Percentiles rank a stretch among this genome's conserved stretches.
These are phyloP conservation scores for Brachionus asplanchnoidis DNA, from an alignment of 1,140 invertebrate species.

Conservation along the genomic window DNA sequence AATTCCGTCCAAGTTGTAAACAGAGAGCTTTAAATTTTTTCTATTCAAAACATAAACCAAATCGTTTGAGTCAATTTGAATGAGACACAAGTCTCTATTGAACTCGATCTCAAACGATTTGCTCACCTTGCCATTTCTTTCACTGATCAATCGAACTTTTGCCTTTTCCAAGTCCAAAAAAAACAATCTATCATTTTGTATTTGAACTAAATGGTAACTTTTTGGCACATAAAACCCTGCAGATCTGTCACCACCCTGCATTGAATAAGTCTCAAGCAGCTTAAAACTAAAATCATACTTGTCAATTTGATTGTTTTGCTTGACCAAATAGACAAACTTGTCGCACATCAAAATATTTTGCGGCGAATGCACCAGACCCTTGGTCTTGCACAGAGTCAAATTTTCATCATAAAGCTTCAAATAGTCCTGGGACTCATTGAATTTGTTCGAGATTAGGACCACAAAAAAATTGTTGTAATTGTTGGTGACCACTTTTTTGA, in stretches of 20 bases:
- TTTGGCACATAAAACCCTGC: background rate
- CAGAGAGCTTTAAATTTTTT: background rate
- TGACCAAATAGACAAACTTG: background rate
- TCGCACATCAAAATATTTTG: background rate
- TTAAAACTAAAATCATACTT: background rate
- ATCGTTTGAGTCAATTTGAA: constrained; percentile 29
- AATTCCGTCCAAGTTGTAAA: constrained; percentile 14
- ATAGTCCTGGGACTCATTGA: background rate
- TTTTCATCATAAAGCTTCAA: constrained; percentile 28
- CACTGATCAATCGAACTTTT: background rate
- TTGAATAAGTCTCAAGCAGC: background rate
- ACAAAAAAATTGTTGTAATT: background rate
- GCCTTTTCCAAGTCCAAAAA: background rate
- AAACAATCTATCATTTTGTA: constrained; percentile 21
- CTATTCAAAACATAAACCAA: constrained; percentile 8
- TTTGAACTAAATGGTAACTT: background rate
- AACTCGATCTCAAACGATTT: constrained; percentile 16
- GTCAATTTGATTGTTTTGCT: background rate
- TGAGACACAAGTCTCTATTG: background rate
- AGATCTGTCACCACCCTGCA: background rate
- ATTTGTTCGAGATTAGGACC: background rate
- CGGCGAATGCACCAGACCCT: background rate
- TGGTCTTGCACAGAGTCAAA: background rate
- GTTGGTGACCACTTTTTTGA: constrained; percentile 1
- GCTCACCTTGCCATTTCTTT: background rate